phyloP scores from a whole-genome alignment of 2,113 vertebrate species.

The Tragulus kanchil region DNA sequence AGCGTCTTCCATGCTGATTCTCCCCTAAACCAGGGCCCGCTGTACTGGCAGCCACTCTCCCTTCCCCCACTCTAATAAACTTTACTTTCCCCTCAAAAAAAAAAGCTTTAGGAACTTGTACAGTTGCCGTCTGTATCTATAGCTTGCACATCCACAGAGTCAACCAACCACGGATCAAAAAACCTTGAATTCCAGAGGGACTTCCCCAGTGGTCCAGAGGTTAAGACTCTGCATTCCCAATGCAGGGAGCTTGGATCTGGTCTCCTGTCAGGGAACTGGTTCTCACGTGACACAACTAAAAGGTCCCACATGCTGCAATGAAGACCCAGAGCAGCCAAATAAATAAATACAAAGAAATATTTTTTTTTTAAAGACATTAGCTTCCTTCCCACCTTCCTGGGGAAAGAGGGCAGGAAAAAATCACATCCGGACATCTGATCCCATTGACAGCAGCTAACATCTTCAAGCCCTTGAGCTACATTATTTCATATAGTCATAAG shows the following conservation, averaged over 20 bases:
- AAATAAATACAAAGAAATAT: not conserved
- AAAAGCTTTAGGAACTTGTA: not conserved
- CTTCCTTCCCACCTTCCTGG: slow-evolving; percentile 2
- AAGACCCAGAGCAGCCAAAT: not conserved
- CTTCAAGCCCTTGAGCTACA: not conserved
- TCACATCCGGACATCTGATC: not conserved
- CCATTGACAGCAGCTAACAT: not conserved
- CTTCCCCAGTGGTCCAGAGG: not conserved
- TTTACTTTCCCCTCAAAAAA: too few species aligned
- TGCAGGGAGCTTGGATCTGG: not conserved
- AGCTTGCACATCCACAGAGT: not conserved
- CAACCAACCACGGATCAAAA: not conserved
- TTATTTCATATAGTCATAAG: not conserved
- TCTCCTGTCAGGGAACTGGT: not conserved
- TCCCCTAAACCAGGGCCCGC: too few species aligned
- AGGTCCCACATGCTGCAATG: not conserved
- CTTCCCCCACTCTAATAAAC: too few species aligned
- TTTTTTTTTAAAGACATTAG: not conserved
- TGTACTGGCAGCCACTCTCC: too few species aligned
- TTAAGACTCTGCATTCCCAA: not conserved
- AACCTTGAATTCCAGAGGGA: not conserved
- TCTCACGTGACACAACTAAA: not conserved
- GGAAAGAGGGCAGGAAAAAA: not conserved
- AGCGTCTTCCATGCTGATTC: too few species aligned
- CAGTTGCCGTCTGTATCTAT: not conserved